A percentile compares a stretch with the other conserved stretches of the same genome.
These are phyloP conservation scores for Megaustenia siamemsis DNA, from an alignment of 2,888 invertebrate genomes.

Conservation along the genomic window DNA sequence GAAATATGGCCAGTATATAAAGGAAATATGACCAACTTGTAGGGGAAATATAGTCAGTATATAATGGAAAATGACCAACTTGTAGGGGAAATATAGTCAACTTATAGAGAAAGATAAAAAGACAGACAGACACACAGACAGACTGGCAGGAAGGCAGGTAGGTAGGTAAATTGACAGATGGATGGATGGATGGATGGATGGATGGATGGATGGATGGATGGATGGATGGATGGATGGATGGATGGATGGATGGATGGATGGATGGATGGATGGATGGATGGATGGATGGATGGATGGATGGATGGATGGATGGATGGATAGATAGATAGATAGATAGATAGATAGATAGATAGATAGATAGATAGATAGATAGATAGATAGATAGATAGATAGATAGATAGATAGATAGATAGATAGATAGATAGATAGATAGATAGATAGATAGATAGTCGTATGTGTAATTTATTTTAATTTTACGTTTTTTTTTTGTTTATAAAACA, in stretches of 20 bases:
- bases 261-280: slow-evolving; percentile 25
- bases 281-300: slow-evolving; percentile 15
- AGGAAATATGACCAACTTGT: too few relatives aligned
- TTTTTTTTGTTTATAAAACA: too few relatives aligned
- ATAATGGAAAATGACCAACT: too few relatives aligned
- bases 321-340: slow-evolving; percentile 16
- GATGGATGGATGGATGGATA: slow-evolving; percentile 14
- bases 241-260: neutral
- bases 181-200: slow-evolving; percentile 3
- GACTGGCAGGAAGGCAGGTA: neutral
- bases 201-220: neutral
- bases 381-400: neutral
- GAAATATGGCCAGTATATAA: too few relatives aligned
- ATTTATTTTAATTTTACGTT: too few relatives aligned
- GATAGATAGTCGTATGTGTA: too few relatives aligned
- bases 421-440: neutral
- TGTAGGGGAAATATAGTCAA: too few relatives aligned
- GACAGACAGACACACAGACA: neutral
- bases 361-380: neutral
- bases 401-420: neutral
- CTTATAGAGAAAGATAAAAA: too few relatives aligned
- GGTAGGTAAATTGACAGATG: neutral
- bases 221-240: neutral
- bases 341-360: neutral
- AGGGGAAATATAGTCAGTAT: too few relatives aligned